Conservation (phyloP, 2,888 invertebrate genomes). For the Ornithoptera priamus region DNA sequence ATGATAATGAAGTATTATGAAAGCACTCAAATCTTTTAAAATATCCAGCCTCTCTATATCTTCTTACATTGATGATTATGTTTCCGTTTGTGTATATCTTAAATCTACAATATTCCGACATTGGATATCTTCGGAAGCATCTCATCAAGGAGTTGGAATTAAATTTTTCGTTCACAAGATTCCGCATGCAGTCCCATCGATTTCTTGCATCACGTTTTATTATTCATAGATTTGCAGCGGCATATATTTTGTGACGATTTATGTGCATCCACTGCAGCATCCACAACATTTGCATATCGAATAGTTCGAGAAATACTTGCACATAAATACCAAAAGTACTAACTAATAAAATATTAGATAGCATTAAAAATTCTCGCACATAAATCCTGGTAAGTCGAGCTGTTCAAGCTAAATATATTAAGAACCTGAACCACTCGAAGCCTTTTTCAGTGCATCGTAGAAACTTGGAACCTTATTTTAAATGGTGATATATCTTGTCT, state of each 20-base stretch:
- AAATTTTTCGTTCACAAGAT: slow-evolving; percentile 14
- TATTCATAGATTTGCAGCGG: slow-evolving; percentile 28
- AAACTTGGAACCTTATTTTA: too few relatives aligned
- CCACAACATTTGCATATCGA: slow-evolving; percentile 20
- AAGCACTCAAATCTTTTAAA: too few relatives aligned
- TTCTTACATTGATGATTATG: too few relatives aligned
- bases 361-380: too few relatives aligned
- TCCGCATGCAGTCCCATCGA: slow-evolving; percentile 21
- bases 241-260: slow-evolving; percentile 9
- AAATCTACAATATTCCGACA: neutral
- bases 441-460: too few relatives aligned
- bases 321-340: slow-evolving; percentile 6
- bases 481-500: too few relatives aligned
- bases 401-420: too few relatives aligned
- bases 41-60: too few relatives aligned
- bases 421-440: too few relatives aligned
- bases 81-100: too few relatives aligned
- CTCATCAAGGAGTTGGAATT: slow-evolving; percentile 26
- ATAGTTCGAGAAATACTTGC: slow-evolving; percentile 16
- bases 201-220: slow-evolving; percentile 27
- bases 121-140: slow-evolving; percentile 2
- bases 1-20: too few relatives aligned
- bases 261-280: slow-evolving; percentile 17
- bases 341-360: slow-evolving; percentile 9
- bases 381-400: too few relatives aligned